These are phyloP conservation scores for Nysson spinosus DNA, from an alignment of 2,888 invertebrate species.

Conservation along the genomic window DNA sequence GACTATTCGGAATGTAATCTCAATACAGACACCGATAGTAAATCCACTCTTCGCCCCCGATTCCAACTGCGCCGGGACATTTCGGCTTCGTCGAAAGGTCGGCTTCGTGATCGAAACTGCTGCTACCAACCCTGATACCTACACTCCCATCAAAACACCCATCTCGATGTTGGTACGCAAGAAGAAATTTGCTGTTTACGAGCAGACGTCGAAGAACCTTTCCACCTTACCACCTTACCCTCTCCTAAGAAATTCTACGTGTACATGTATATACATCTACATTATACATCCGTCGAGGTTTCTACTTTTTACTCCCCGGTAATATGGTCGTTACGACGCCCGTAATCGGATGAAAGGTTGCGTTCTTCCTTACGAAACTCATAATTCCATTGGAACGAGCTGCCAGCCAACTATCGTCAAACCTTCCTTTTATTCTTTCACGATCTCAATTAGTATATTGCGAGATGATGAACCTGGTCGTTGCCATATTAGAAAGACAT, in stretches of 20 bases:
- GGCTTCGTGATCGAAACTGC: conserved; percentile 20
- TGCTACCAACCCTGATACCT: conserved; percentile 19
- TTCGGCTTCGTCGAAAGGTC: conserved; percentile 19
- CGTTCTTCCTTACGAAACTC: conserved; percentile 14
- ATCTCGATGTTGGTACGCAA: conserved; percentile 16
- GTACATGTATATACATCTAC: not conserved
- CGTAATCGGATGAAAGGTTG: conserved; percentile 32
- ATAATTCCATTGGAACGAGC: conserved; percentile 15
- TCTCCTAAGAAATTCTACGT: not conserved
- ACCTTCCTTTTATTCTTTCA: not conserved
- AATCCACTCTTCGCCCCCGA: conserved; percentile 3
- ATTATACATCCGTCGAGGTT: not conserved
- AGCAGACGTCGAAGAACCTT: conserved; percentile 21
- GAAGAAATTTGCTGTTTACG: conserved; percentile 46
- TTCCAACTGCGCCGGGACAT: not conserved
- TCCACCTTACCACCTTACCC: not conserved
- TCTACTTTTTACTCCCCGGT: conserved; percentile 3
- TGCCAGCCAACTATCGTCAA: conserved; percentile 3
- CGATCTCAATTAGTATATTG: not conserved
- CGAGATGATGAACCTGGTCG: not conserved
- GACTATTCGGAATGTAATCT: conserved; percentile 6
- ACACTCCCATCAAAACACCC: conserved; percentile 38
- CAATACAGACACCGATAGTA: not conserved
- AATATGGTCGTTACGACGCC: conserved; percentile 32
- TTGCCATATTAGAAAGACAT: conserved; percentile 16